Evolutionary conservation across 92 coral and sea anemone species (phyloP).

Genomic region (Umimayanthus chanpuru): DNA sequence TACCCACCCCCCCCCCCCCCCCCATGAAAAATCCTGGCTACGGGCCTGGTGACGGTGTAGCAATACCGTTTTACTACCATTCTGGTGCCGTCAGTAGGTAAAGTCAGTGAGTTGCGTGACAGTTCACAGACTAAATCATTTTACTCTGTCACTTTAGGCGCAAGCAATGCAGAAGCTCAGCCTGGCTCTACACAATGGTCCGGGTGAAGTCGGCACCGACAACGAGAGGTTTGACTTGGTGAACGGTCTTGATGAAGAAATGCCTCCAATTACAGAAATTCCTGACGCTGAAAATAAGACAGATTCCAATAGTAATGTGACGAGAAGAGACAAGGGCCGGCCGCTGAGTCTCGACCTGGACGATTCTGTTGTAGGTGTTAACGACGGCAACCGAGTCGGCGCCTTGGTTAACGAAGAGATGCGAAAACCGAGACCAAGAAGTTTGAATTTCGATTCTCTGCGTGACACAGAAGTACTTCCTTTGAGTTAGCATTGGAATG

Average conservation of each 20-base stretch:
- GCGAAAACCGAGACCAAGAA: conserved; percentile 18
- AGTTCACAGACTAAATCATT: background rate
- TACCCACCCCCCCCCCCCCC: no score
- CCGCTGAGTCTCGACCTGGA: conserved; percentile 33
- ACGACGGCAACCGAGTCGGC: background rate
- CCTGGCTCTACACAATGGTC: conserved; percentile 22
- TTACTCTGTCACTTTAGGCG: conserved; percentile 7
- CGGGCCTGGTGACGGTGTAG: no score
- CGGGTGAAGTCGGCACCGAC: background rate
- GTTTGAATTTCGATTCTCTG: conserved; percentile 23
- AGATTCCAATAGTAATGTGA: conserved; percentile 34
- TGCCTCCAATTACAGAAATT: conserved; percentile 16
- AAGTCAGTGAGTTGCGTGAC: background rate
- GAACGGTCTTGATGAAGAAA: conserved; percentile 33
- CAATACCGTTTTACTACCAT: background rate
- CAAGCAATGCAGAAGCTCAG: conserved; percentile 41
- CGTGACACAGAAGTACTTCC: conserved; percentile 1
- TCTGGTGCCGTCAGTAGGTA: no score
- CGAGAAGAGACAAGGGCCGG: conserved; percentile 17
- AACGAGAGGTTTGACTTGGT: background rate
- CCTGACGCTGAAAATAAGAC: conserved; percentile 21
- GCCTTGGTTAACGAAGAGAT: conserved; percentile 1
- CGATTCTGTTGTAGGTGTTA: background rate
- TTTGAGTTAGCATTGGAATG: background rate
- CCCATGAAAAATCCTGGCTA: no score